phyloP scores from a whole-genome alignment of 2,113 vertebrate genomes.

The Strix uralensis region DNA sequence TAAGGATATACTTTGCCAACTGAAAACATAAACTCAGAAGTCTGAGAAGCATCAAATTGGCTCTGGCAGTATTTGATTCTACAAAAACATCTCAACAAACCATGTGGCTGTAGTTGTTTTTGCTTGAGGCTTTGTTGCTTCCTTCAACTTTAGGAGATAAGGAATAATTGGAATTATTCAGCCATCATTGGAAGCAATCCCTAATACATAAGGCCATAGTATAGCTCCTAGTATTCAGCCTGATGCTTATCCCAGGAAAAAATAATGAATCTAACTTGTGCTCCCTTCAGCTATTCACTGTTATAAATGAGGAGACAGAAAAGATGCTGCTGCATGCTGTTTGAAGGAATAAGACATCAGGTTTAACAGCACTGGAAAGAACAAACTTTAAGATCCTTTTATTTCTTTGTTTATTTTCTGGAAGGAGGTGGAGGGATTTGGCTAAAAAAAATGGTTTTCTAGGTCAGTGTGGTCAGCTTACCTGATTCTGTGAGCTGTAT shows the following conservation, averaged over 20 bases:
- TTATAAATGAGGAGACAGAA: not conserved
- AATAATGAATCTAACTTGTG: not conserved
- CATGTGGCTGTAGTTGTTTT: not conserved
- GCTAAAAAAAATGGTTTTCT: not conserved
- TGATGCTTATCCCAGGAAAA: not conserved
- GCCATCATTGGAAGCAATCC: not conserved
- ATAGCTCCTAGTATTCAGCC: not conserved
- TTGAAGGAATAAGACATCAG: not conserved
- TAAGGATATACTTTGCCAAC: not conserved
- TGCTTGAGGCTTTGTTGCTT: not conserved
- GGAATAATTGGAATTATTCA: slow-evolving; percentile 12
- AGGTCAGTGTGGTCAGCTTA: not conserved
- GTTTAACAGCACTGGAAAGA: not conserved
- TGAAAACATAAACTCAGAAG: not conserved
- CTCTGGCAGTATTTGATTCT: not conserved
- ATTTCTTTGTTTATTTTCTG: not conserved
- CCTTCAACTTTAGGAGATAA: not conserved
- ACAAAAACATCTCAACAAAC: not conserved
- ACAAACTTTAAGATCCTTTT: not conserved
- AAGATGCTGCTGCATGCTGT: not conserved
- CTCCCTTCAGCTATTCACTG: not conserved
- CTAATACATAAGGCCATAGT: not conserved
- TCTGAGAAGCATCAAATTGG: not conserved
- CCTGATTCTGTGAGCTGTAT: not conserved
- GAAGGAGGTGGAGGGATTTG: not conserved